A percentile compares a stretch with the other conserved stretches of the same genome.
phyloP scores from a whole-genome alignment of 2,113 vertebrate species.

The Saimiri boliviensis region DNA sequence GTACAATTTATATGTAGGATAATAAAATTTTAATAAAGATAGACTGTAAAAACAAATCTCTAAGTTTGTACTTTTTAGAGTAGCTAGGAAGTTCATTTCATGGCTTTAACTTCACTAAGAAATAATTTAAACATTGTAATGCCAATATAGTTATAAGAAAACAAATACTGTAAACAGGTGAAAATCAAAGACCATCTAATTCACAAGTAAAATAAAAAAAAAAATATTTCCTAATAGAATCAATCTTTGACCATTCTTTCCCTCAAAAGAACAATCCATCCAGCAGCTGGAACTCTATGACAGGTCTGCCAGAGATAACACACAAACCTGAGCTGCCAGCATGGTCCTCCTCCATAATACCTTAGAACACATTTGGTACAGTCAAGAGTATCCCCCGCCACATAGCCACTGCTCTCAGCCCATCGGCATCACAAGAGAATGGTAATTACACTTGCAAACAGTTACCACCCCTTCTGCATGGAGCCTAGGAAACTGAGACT shows the following conservation, averaged over 20 bases:
- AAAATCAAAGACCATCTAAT: slow-evolving; percentile 25
- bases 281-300: neutral
- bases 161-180: neutral
- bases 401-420: neutral
- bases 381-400: neutral
- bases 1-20: neutral
- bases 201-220: neutral
- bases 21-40: neutral
- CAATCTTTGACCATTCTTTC: neutral
- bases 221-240: neutral
- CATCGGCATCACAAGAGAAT: neutral
- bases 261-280: neutral
- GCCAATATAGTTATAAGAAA: neutral
- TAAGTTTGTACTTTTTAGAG: slow-evolving; percentile 42
- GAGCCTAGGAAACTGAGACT: neutral
- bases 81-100: neutral
- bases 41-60: neutral
- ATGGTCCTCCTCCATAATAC: neutral
- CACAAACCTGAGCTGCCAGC: neutral
- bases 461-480: neutral
- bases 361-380: neutral
- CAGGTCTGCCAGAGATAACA: neutral
- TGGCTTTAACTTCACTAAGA: neutral
- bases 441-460: neutral
- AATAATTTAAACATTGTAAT: slow-evolving; percentile 21